A percentile compares a stretch with the other conserved stretches of the same genome.
Conservation (phyloP, 2,797 vertebrate genomes). For the Anabacerthia variegaticeps region DNA sequence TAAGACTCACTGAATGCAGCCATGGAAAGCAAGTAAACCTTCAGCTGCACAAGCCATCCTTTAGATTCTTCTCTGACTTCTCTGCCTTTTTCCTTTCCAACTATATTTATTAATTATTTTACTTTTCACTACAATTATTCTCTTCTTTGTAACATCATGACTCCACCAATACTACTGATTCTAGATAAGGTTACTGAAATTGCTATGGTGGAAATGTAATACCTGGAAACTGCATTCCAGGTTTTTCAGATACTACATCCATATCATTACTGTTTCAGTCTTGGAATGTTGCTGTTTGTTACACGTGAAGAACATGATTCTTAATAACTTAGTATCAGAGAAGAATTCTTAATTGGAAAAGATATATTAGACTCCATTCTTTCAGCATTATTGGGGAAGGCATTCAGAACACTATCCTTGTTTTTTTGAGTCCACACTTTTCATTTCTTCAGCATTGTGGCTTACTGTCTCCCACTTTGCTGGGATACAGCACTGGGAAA, state of each 20-base stretch:
- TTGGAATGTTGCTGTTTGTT: background rate
- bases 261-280: background rate
- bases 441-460: background rate
- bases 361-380: background rate
- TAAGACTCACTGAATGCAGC: background rate
- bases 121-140: background rate
- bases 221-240: background rate
- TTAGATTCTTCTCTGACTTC: background rate
- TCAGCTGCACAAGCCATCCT: background rate
- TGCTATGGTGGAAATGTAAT: background rate
- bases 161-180: background rate
- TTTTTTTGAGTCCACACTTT: background rate
- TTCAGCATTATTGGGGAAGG: background rate
- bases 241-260: background rate
- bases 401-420: background rate
- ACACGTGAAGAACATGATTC: background rate
- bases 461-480: background rate
- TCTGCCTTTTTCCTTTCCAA: background rate
- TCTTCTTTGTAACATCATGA: background rate
- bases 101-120: background rate
- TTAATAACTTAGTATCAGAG: background rate
- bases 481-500: slow-evolving; percentile 11
- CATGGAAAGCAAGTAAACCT: background rate
- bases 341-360: background rate
- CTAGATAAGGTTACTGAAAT: background rate